A percentile compares a stretch with the other conserved stretches of the same genome.
Evolutionary conservation across 2,888 invertebrate genomes (phyloP).

Genomic region (Trissolcus brochymenae): DNA sequence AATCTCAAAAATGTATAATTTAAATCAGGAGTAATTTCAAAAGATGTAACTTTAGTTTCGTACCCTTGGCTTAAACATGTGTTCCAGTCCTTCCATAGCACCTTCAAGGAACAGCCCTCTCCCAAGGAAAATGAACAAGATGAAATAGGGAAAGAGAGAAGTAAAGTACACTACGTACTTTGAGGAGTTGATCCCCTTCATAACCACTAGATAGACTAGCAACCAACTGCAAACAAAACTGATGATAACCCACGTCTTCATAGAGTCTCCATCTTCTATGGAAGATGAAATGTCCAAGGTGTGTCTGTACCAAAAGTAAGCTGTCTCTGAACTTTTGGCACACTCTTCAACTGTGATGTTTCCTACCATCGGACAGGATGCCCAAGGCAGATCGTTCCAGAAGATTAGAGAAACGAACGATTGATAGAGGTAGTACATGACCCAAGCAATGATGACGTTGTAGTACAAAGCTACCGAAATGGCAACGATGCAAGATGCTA

Average conservation of each 20-base stretch:
- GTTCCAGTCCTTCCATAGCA: slow-evolving; percentile 88
- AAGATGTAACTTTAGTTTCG: not conserved
- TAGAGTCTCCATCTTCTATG: slow-evolving; percentile 88
- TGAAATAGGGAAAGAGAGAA: slow-evolving; percentile 94
- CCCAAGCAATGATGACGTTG: slow-evolving; percentile 98
- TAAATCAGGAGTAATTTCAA: not conserved
- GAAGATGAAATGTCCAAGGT: slow-evolving; percentile 91
- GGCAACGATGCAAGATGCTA: slow-evolving; percentile 93
- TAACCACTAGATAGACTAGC: slow-evolving; percentile 94
- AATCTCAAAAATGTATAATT: not conserved
- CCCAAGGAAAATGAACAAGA: slow-evolving; percentile 95
- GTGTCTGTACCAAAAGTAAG: slow-evolving; percentile 94
- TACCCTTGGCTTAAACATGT: slow-evolving; percentile 95
- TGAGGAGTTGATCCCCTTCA: slow-evolving; percentile 97
- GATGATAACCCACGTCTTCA: slow-evolving; percentile 94
- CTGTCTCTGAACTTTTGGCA: slow-evolving; percentile 87
- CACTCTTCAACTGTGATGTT: slow-evolving; percentile 87
- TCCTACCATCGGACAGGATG: slow-evolving; percentile 82
- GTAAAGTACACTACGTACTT: slow-evolving; percentile 93
- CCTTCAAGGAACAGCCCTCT: slow-evolving; percentile 92
- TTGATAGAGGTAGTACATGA: slow-evolving; percentile 94
- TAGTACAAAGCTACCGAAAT: slow-evolving; percentile 96
- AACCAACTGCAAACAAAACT: slow-evolving; percentile 92
- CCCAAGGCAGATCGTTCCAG: slow-evolving; percentile 87
- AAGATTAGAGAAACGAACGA: slow-evolving; percentile 79